phyloP scores from a whole-genome alignment of 2,113 vertebrate species.

The human (Homo sapiens) region DNA sequence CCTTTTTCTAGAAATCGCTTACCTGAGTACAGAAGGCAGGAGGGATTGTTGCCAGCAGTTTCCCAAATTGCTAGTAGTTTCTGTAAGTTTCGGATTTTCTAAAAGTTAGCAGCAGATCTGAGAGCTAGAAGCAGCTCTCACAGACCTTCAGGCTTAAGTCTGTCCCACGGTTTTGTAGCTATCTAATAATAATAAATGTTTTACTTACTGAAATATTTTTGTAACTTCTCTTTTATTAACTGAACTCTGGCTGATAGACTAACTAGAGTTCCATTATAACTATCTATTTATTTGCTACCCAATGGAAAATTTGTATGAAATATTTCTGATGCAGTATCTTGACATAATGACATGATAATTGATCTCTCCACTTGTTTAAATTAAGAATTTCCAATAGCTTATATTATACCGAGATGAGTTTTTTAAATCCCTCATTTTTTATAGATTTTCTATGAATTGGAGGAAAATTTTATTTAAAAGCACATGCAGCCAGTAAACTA shows the following conservation, averaged over 20 bases:
- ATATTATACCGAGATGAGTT: not conserved
- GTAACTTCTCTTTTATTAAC: not conserved
- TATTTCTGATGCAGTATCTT: not conserved
- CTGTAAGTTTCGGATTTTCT: not conserved
- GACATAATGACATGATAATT: not conserved
- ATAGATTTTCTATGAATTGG: not conserved
- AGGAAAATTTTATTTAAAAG: slow-evolving; percentile 32
- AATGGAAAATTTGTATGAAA: not conserved
- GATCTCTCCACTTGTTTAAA: not conserved
- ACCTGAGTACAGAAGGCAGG: not conserved
- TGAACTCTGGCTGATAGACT: not conserved
- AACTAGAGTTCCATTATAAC: not conserved
- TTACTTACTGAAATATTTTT: not conserved
- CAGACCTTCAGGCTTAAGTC: not conserved
- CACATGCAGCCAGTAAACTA: not conserved
- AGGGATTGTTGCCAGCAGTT: not conserved
- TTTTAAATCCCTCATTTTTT: slow-evolving; percentile 9
- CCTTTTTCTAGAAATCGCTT: not conserved
- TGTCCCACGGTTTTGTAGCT: not conserved
- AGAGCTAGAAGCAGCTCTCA: not conserved
- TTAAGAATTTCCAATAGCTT: not conserved
- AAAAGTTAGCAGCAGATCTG: not conserved
- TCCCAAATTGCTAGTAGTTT: not conserved
- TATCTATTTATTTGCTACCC: not conserved
- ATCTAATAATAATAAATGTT: not conserved